These are phyloP conservation scores for Junonia oenone DNA, from an alignment of 2,888 invertebrate species.

Conservation along the genomic window DNA sequence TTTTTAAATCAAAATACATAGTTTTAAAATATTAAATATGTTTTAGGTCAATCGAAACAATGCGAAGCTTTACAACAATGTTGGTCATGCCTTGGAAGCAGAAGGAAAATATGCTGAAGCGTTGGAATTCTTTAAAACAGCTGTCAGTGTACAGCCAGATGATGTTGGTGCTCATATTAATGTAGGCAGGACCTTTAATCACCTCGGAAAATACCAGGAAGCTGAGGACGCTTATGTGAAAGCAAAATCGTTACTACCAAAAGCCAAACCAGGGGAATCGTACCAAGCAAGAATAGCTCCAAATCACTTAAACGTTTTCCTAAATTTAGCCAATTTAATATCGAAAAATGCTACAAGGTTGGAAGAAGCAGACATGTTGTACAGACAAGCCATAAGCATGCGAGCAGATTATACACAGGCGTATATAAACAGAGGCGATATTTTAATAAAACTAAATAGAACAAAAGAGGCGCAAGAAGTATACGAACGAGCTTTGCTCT, in stretches of 20 bases:
- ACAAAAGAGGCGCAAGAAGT: conserved; percentile 96
- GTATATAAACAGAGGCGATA: conserved; percentile 97
- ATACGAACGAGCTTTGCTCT: conserved; percentile 93
- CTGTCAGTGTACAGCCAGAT: conserved; percentile 95
- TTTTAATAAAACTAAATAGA: conserved; percentile 95
- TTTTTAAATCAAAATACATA: not conserved
- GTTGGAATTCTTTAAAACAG: conserved; percentile 93
- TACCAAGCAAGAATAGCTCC: conserved; percentile 98
- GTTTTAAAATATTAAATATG: conserved; percentile 38
- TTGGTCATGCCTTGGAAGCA: conserved; percentile 95
- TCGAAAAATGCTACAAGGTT: conserved; percentile 94
- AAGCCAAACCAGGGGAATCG: conserved; percentile 94
- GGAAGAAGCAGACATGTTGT: conserved; percentile 95
- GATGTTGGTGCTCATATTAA: conserved; percentile 98
- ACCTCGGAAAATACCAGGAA: conserved; percentile 85
- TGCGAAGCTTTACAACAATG: conserved; percentile 98
- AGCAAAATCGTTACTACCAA: conserved; percentile 93
- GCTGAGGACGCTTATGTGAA: conserved; percentile 95
- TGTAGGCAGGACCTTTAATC: conserved; percentile 96
- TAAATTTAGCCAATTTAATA: conserved; percentile 96
- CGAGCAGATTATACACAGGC: conserved; percentile 96
- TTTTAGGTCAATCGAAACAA: conserved; percentile 91
- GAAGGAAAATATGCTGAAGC: conserved; percentile 86
- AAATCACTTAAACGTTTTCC: conserved; percentile 96
- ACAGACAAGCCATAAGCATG: conserved; percentile 98